Evolutionary conservation across 2,797 vertebrate species (phyloP).

Genomic region (Chrysocyon brachyurus): DNA sequence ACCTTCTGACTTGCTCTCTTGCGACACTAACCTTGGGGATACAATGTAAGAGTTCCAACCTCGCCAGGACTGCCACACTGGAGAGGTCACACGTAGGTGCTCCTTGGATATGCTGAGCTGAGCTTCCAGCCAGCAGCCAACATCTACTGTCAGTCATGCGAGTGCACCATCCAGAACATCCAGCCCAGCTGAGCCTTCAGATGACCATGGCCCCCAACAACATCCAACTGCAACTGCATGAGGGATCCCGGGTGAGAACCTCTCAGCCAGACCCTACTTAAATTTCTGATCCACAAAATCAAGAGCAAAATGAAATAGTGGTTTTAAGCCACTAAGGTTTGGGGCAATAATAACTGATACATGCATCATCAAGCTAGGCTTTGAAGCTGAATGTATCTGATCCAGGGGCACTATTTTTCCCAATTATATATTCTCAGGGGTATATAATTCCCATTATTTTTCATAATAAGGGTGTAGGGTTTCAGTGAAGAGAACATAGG

Average conservation of each 20-base stretch:
- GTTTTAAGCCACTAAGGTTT: background rate
- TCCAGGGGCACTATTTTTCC: background rate
- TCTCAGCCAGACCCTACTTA: background rate
- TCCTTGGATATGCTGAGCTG: background rate
- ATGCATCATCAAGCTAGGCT: background rate
- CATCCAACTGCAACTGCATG: background rate
- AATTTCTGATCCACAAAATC: background rate
- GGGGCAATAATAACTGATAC: background rate
- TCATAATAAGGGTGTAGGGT: background rate
- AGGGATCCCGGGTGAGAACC: background rate
- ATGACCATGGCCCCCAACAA: background rate
- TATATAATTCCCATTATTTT: slow-evolving; percentile 14
- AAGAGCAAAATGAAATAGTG: background rate
- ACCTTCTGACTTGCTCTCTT: background rate
- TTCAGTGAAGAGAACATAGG: background rate
- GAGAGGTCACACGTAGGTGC: background rate
- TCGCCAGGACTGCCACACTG: background rate
- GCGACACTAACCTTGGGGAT: background rate
- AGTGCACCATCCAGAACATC: background rate
- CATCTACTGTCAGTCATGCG: background rate
- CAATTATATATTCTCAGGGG: background rate
- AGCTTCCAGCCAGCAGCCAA: background rate
- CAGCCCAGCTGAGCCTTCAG: background rate
- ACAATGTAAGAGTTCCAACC: background rate
- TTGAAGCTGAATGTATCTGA: background rate